Evolutionary conservation across 2,797 vertebrate species (phyloP).

Genomic region (Malurus leucopterus): DNA sequence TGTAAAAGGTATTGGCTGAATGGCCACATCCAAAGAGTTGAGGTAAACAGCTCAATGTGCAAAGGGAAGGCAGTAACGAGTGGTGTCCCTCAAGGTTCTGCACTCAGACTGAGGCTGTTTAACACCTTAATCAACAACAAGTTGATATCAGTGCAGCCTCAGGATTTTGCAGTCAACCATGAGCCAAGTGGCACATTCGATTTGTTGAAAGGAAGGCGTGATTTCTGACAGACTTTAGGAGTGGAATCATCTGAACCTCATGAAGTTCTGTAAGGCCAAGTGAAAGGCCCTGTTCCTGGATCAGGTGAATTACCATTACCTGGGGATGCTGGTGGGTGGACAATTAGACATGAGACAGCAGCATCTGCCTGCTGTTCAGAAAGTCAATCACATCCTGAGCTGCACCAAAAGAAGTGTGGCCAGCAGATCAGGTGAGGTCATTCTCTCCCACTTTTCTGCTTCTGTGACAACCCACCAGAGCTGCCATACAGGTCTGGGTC

Average conservation of each 20-base stretch:
- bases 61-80: background rate
- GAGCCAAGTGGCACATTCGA: background rate
- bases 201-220: too few relatives aligned
- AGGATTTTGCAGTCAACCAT: background rate
- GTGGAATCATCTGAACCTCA: background rate
- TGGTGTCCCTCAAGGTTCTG: background rate
- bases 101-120: background rate
- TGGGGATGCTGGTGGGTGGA: background rate
- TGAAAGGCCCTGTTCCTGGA: background rate
- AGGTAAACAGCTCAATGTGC: background rate
- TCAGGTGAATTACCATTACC: accelerated
- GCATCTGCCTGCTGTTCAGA: background rate
- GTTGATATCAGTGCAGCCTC: too few relatives aligned
- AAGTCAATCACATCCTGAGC: background rate
- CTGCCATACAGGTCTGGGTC: too few relatives aligned
- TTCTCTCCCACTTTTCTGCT: background rate
- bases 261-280: background rate
- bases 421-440: background rate
- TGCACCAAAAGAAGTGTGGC: accelerated
- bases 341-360: background rate
- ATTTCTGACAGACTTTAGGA: background rate
- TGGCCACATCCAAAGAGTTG: background rate
- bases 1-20: background rate
- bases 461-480: background rate
- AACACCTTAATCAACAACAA: background rate